Conservation (phyloP, 2,797 vertebrate species). For the Sparus aurata region DNA sequence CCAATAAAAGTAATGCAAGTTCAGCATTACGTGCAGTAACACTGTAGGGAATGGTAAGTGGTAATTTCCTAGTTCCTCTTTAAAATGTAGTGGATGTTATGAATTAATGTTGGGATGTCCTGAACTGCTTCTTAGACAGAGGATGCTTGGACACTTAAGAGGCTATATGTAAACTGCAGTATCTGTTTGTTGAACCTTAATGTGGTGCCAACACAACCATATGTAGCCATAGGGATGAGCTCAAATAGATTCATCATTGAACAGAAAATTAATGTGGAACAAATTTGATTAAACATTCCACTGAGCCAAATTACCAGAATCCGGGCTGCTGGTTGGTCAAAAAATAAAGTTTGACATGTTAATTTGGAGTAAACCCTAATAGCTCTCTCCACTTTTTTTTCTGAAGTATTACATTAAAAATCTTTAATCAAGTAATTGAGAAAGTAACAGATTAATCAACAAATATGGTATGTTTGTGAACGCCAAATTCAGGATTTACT, state of each 20-base stretch:
- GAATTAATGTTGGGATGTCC: constrained; percentile 29
- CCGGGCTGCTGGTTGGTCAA: too few species aligned
- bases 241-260: neutral
- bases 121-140: neutral
- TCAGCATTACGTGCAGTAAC: constrained; percentile 59
- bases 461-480: too few species aligned
- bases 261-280: neutral
- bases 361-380: too few species aligned
- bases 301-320: neutral
- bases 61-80: constrained; percentile 50
- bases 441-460: too few species aligned
- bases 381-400: neutral
- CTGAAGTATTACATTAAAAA: too few species aligned
- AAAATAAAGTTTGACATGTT: too few species aligned
- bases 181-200: neutral
- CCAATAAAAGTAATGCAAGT: constrained; percentile 61
- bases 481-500: too few species aligned
- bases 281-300: neutral
- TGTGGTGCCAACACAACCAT: neutral
- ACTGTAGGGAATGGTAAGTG: constrained; percentile 30
- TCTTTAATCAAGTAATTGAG: too few species aligned
- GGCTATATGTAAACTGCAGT: neutral
- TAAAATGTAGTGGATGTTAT: constrained; percentile 14
- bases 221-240: neutral
- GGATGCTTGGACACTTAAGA: neutral